A percentile compares a stretch with the other conserved stretches of the same genome.
Conservation (phyloP, 2,888 invertebrate genomes). For the Tiliacea citrago region DNA sequence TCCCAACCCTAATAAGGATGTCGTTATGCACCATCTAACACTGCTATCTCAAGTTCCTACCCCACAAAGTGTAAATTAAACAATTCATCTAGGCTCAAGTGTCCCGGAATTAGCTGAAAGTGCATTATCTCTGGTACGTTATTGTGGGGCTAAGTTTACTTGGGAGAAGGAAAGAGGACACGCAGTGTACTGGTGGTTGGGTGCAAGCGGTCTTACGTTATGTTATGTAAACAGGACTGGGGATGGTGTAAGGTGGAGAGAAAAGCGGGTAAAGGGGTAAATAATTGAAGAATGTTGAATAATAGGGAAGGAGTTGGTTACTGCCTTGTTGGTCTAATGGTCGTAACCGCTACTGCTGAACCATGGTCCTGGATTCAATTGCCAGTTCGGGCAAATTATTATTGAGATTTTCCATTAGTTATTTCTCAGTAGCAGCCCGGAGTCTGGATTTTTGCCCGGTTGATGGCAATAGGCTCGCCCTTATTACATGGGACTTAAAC, state of each 20-base stretch:
- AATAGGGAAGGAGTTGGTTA: too few relatives aligned
- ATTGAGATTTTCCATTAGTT: too few relatives aligned
- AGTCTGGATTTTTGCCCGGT: too few relatives aligned
- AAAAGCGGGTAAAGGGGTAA: slow-evolving; percentile 6
- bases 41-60: slow-evolving; percentile 57
- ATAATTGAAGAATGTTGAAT: not conserved
- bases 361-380: too few relatives aligned
- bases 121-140: slow-evolving; percentile 72
- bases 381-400: too few relatives aligned
- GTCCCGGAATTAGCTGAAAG: slow-evolving; percentile 71
- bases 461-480: too few relatives aligned
- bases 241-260: slow-evolving; percentile 25
- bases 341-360: too few relatives aligned
- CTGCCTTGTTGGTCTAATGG: too few relatives aligned
- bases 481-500: too few relatives aligned
- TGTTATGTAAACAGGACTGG: slow-evolving; percentile 69
- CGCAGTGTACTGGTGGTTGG: slow-evolving; percentile 72
- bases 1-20: slow-evolving; percentile 58
- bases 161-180: slow-evolving; percentile 76
- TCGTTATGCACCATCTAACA: slow-evolving; percentile 60
- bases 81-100: slow-evolving; percentile 72
- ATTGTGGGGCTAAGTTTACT: slow-evolving; percentile 74
- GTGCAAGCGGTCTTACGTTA: slow-evolving; percentile 69
- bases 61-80: slow-evolving; percentile 66
- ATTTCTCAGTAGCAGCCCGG: too few relatives aligned